Evolutionary conservation across 2,888 invertebrate genomes (phyloP).

Genomic region (Apotomis turbidana): DNA sequence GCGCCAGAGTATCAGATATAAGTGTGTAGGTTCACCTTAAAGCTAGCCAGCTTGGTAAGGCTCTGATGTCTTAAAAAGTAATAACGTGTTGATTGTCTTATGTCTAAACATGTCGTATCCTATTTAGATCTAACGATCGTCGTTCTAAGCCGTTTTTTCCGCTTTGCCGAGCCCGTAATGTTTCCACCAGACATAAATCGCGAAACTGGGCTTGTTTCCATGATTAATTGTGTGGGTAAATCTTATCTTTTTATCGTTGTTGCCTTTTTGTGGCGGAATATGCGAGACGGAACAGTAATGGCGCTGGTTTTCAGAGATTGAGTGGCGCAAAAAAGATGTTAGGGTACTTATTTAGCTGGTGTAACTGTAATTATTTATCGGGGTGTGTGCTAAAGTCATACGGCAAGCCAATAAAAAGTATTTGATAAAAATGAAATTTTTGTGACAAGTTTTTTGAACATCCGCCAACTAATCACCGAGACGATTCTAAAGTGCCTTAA

Average conservation of each 20-base stretch:
- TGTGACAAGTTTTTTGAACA: too few relatives aligned
- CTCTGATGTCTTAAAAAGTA: too few relatives aligned
- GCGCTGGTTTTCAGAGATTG: neutral
- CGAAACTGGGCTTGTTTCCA: constrained; percentile 3
- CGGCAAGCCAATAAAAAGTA: too few relatives aligned
- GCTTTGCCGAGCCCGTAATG: neutral
- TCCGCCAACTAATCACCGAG: too few relatives aligned
- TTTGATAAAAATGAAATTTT: too few relatives aligned
- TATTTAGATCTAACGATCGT: neutral
- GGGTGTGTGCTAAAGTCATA: too few relatives aligned
- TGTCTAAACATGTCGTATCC: too few relatives aligned
- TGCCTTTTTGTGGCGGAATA: constrained; percentile 10
- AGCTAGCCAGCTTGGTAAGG: too few relatives aligned
- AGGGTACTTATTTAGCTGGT: neutral
- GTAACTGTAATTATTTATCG: neutral
- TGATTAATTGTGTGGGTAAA: constrained; percentile 22
- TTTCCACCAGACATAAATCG: neutral
- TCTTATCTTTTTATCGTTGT: neutral
- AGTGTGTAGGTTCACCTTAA: too few relatives aligned
- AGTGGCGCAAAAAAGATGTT: neutral
- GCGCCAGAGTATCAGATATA: too few relatives aligned
- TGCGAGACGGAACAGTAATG: constrained; percentile 2
- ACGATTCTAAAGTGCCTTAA: too few relatives aligned
- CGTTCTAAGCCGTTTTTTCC: neutral
- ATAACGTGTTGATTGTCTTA: too few relatives aligned